A percentile compares a stretch with the other conserved stretches of the same genome.
phyloP scores from a whole-genome alignment of 2,888 invertebrate genomes.

The Melolontha melolontha region DNA sequence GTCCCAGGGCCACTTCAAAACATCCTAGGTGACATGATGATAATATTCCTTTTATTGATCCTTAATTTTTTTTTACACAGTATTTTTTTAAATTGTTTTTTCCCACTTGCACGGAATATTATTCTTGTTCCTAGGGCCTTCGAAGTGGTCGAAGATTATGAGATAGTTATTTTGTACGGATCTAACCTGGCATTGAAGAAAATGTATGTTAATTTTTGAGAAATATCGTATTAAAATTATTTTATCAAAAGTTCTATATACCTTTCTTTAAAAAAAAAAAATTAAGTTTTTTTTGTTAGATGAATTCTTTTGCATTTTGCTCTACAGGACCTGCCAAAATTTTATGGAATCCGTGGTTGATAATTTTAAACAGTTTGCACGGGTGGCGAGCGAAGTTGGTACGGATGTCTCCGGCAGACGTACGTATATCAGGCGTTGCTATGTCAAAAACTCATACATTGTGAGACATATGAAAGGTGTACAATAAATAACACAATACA shows the following conservation, averaged over 20 bases:
- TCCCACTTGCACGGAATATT: slow-evolving; percentile 24
- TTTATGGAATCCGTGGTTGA: too few relatives aligned
- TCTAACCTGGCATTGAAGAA: slow-evolving; percentile 32
- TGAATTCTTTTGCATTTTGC: too few relatives aligned
- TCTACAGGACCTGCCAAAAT: too few relatives aligned
- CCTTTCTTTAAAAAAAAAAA: too few relatives aligned
- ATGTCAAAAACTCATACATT: too few relatives aligned
- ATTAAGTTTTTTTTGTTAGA: too few relatives aligned
- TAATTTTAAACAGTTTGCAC: too few relatives aligned
- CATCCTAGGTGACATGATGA: slow-evolving; percentile 33
- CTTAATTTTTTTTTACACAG: slow-evolving; percentile 1
- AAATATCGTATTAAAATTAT: neutral
- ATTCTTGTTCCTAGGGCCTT: slow-evolving; percentile 32
- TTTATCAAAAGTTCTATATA: slow-evolving; percentile 7
- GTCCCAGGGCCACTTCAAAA: slow-evolving; percentile 31
- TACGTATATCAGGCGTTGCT: too few relatives aligned
- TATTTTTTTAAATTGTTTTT: neutral
- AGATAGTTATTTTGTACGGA: slow-evolving; percentile 18
- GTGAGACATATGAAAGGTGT: too few relatives aligned
- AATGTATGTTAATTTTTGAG: slow-evolving; percentile 23
- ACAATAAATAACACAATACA: too few relatives aligned
- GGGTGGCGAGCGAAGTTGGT: too few relatives aligned
- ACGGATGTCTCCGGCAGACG: too few relatives aligned
- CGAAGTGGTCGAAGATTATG: slow-evolving; percentile 30
- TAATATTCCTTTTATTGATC: slow-evolving; percentile 22